These are phyloP conservation scores for Diachrysia chrysitis DNA, from an alignment of 2,888 invertebrate species.

Conservation along the genomic window DNA sequence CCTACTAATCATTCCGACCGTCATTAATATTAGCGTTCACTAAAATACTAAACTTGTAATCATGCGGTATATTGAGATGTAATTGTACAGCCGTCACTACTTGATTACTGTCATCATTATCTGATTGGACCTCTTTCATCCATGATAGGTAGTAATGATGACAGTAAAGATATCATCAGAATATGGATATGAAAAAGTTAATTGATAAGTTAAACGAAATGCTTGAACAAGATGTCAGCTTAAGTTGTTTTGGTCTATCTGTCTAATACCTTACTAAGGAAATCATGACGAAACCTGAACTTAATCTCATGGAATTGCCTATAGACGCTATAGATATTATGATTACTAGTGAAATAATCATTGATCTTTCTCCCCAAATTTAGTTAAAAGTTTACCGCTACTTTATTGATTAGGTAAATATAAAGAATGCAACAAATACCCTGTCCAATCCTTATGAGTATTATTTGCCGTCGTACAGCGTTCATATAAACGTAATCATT, in stretches of 20 bases:
- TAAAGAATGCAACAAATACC: too few species aligned
- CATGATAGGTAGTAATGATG: neutral
- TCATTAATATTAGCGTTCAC: constrained; percentile 58
- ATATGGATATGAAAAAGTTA: neutral
- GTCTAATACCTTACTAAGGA: neutral
- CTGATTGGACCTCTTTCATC: neutral
- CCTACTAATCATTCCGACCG: constrained; percentile 66
- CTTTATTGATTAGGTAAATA: too few species aligned
- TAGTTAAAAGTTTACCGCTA: too few species aligned
- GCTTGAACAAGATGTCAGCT: neutral
- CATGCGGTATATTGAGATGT: constrained; percentile 35
- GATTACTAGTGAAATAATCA: too few species aligned
- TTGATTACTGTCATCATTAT: constrained; percentile 1
- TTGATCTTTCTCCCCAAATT: too few species aligned
- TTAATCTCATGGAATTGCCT: neutral
- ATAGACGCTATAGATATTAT: too few species aligned
- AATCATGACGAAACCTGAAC: neutral
- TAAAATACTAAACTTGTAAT: constrained; percentile 49
- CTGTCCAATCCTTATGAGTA: too few species aligned
- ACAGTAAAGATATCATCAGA: neutral
- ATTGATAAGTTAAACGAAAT: neutral
- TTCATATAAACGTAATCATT: too few species aligned
- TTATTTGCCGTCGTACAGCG: too few species aligned
- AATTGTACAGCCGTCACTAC: constrained; percentile 30
- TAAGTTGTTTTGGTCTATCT: neutral